phyloP scores from a whole-genome alignment of 2,888 invertebrate species.

The Athripsodes cinereus region DNA sequence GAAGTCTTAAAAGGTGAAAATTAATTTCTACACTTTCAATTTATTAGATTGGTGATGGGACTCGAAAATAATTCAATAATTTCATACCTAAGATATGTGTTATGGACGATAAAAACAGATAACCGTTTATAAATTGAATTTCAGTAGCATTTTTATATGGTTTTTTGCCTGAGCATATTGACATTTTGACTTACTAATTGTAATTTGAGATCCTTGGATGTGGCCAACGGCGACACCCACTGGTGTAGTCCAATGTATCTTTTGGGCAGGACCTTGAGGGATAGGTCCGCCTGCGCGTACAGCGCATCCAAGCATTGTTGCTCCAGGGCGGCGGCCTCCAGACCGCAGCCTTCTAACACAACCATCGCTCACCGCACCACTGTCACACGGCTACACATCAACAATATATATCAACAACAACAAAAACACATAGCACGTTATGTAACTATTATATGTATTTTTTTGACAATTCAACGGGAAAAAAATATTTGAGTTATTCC shows the following conservation, averaged over 20 bases:
- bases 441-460: neutral
- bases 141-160: too few relatives aligned
- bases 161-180: too few relatives aligned
- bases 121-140: too few relatives aligned
- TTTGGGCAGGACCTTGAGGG: conserved; percentile 85
- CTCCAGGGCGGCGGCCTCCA: conserved; percentile 66
- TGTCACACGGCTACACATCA: conserved; percentile 1
- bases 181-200: conserved; percentile 55
- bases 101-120: too few relatives aligned
- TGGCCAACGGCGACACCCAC: conserved; percentile 78
- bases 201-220: conserved; percentile 71
- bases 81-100: too few relatives aligned
- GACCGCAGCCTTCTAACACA: conserved; percentile 50
- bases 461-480: neutral
- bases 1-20: too few relatives aligned
- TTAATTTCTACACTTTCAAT: too few relatives aligned
- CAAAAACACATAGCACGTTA: neutral
- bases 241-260: conserved; percentile 86
- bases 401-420: neutral
- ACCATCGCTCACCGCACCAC: conserved; percentile 35
- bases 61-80: too few relatives aligned
- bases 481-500: neutral
- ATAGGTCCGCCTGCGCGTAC: conserved; percentile 75
- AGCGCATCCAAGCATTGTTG: conserved; percentile 68
- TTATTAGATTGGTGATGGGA: too few relatives aligned